phyloP scores from a whole-genome alignment of 2,113 vertebrate genomes.

The Leucopsar rothschildi region DNA sequence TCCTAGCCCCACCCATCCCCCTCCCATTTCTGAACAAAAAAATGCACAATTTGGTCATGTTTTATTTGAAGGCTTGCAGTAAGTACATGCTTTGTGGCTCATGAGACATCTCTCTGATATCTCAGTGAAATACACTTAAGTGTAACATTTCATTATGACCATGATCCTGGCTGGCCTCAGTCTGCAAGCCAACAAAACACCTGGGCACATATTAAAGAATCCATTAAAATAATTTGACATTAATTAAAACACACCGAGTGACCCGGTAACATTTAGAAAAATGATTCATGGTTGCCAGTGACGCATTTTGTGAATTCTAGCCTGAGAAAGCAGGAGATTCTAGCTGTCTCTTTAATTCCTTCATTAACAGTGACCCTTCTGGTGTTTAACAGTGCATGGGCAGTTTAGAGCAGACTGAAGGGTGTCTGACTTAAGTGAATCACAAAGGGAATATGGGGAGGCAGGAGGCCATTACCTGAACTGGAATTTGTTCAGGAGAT shows the following conservation, averaged over 20 bases:
- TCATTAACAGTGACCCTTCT: background rate
- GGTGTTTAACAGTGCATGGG: background rate
- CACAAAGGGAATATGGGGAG: background rate
- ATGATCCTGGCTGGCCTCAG: background rate
- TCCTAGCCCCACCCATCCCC: background rate
- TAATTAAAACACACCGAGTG: background rate
- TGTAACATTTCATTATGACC: background rate
- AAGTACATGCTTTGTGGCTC: background rate
- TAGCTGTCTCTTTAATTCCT: background rate
- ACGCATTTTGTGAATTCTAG: background rate
- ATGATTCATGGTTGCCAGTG: fast-evolving
- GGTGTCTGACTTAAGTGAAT: background rate
- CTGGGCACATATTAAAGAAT: background rate
- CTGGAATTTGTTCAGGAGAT: background rate
- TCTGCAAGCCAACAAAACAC: background rate
- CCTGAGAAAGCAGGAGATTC: background rate
- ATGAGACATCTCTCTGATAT: background rate
- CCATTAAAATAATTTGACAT: background rate
- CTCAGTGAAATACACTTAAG: background rate
- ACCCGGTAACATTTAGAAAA: background rate
- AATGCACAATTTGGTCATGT: background rate
- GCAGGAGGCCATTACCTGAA: background rate
- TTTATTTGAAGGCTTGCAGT: background rate
- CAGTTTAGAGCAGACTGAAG: background rate
- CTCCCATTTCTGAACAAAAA: background rate